Conservation (phyloP, 1,140 invertebrate species). For the roundworm (Caenorhabditis elegans) region WBcel235 BX284602.5:14771001-14771500, state of each 20-base stretch:
- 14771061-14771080: conserved; percentile 85
- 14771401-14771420: conserved; percentile 94
- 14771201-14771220: conserved; percentile 75
- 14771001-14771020: conserved; percentile 78
- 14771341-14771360: conserved; percentile 80
- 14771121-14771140: conserved; percentile 97
- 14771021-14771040: conserved; percentile 93
- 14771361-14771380: conserved; percentile 95
- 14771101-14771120: conserved; percentile 91
- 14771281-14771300: conserved; percentile 92
- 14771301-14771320: conserved; percentile 94
- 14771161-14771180: conserved; percentile 98
- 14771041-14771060: conserved; percentile 85
- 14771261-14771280: conserved; percentile 76
- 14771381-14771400: conserved; percentile 88
- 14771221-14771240: conserved; percentile 69
- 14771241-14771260: conserved; percentile 4
- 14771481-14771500: conserved; percentile 87
- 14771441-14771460: conserved; percentile 96
- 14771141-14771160: conserved; percentile 83
- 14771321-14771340: conserved; percentile 82
- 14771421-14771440: conserved; percentile 98
- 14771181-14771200: conserved; percentile 77
- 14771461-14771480: conserved; percentile 86
- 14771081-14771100: conserved; percentile 98